Base-by-base conservation (phyloP, 2,888 invertebrate genomes). In the Cacoxenus indagator region DNA sequence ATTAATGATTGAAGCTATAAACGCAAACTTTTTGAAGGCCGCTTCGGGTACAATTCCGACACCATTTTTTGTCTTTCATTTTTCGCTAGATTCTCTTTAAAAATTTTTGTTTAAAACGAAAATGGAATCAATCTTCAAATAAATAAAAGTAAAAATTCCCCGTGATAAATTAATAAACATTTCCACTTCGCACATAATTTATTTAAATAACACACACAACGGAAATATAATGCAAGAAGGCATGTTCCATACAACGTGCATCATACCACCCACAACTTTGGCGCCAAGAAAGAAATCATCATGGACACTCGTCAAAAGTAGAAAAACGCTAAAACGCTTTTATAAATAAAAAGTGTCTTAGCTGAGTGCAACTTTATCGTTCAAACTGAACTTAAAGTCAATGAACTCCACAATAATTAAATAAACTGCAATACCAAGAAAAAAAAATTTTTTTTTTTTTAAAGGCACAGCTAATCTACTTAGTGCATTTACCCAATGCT, bases 401-500 rank as follows among this genome's bases (percentile, higher is more conserved):
- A 62, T 19, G 61, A 62, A 62, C 61, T 62, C 45, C 1, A 11
- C 17, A n/a, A 22, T 62, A 45, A 24, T 62, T 45, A 43, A 62
- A 62, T 45, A 22, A 62, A 26, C 26, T 1, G 51, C 48, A 48
- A 48, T 11, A 4, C 37, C 29, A 37, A 29, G 3, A 29, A 57
- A 57, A 57, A 57, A 57, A 3, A 57, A n/a, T 29, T 11, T 24
- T 54, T 22, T 54, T 54, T 54, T 22, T 22, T 26, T 54, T 24
- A 24, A 54, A 22, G 54, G 24, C 54, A 24, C 19, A 4, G 31
- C 31, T 11, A 11, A 26, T 11, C 27, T 57, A 22, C 14, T 19
- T 6, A 54, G 65, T 65, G 65, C 65, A 54, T 54, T 65, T 65
- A 65, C 65, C 65, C 54, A 31, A 37, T 37, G 37, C 37, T n/a